These are phyloP conservation scores for Shinisaurus crocodilurus DNA, from an alignment of 2,113 vertebrate species.

Conservation along the genomic window DNA sequence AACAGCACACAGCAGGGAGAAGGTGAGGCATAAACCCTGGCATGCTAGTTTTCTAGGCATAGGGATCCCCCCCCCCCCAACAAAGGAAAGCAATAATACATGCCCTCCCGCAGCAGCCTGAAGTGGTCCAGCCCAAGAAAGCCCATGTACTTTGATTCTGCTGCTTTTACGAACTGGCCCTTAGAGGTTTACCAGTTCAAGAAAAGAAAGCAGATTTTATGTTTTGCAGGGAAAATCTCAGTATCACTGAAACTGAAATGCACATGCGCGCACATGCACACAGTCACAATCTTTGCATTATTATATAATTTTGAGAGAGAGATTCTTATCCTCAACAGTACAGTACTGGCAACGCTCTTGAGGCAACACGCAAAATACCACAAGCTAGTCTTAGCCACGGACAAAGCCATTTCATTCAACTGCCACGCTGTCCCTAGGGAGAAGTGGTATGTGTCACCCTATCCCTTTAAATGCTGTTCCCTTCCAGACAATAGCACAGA, in stretches of 20 bases:
- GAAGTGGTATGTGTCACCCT: not conserved
- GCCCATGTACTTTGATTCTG: not conserved
- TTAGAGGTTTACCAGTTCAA: not conserved
- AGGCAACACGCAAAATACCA: not conserved
- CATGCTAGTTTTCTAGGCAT: too few relatives aligned
- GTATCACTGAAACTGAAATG: not conserved
- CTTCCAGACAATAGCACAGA: not conserved
- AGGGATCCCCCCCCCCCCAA: not conserved
- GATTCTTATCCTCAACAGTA: not conserved
- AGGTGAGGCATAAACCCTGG: not conserved
- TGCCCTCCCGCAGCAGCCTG: too few relatives aligned
- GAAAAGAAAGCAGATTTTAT: constrained; percentile 15
- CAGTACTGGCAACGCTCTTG: not conserved
- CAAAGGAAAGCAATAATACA: not conserved
- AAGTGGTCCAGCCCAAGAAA: not conserved
- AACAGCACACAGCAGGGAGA: not conserved
- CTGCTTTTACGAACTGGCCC: not conserved
- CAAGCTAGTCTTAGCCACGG: not conserved
- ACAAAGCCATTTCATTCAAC: not conserved
- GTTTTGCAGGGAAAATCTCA: constrained; percentile 2
- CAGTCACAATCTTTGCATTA: not conserved
- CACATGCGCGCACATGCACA: too few relatives aligned
- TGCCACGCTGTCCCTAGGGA: not conserved
- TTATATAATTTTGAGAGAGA: not conserved
- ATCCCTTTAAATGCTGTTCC: not conserved